Conservation (phyloP, 2,797 vertebrate genomes). For the Amblyraja radiata region DNA sequence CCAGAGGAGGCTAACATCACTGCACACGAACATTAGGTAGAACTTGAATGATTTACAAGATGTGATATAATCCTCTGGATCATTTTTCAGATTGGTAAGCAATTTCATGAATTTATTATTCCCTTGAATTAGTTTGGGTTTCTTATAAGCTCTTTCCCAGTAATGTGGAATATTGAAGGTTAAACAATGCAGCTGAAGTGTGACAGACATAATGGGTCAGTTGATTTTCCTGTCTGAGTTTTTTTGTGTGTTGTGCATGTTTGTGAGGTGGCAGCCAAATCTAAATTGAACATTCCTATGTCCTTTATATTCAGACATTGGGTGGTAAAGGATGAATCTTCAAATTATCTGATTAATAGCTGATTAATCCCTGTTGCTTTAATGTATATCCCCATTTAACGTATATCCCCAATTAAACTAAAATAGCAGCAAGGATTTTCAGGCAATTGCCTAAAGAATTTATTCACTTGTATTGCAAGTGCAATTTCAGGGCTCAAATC, state of each 20-base stretch:
- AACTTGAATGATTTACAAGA: neutral
- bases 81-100: neutral
- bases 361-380: neutral
- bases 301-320: neutral
- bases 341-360: neutral
- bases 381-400: too few species aligned
- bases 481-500: neutral
- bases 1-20: neutral
- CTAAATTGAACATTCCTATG: neutral
- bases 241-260: neutral
- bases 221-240: neutral
- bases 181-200: neutral
- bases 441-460: neutral
- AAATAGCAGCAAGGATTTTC: neutral
- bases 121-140: neutral
- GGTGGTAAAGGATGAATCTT: neutral
- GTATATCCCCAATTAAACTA: neutral
- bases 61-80: neutral
- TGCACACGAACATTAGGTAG: neutral
- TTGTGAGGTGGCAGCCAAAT: neutral
- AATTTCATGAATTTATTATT: neutral
- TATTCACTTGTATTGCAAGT: neutral
- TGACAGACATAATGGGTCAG: neutral
- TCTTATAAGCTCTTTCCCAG: neutral
- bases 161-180: neutral